Percentiles rank a stretch among this genome's conserved stretches.
phyloP scores from a whole-genome alignment of 2,888 invertebrate species.

The Amiota communis region DNA sequence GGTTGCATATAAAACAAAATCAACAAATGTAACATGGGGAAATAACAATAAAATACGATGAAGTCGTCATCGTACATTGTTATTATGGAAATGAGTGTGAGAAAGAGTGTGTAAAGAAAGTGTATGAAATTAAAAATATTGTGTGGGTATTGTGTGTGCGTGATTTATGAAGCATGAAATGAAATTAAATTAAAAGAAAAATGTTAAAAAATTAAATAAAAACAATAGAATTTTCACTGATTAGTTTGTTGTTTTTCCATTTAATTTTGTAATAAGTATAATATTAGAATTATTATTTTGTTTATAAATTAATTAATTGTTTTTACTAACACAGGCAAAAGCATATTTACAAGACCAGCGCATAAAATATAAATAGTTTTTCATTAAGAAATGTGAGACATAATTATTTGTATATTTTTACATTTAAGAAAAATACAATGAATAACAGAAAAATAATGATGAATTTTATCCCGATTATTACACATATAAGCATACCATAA shows the following conservation, averaged over 20 bases:
- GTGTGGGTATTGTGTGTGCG: constrained; percentile 30
- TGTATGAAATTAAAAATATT: not conserved
- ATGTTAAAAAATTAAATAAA: not conserved
- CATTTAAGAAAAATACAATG: too few relatives aligned
- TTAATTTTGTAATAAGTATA: constrained; percentile 34
- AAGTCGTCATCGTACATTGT: not conserved
- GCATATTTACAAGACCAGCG: too few relatives aligned
- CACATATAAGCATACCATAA: too few relatives aligned
- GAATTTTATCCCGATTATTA: too few relatives aligned
- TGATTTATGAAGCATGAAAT: constrained; percentile 38
- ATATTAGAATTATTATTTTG: too few relatives aligned
- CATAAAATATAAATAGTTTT: too few relatives aligned
- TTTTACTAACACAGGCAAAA: too few relatives aligned
- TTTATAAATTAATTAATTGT: too few relatives aligned
- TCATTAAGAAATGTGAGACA: too few relatives aligned
- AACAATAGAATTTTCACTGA: constrained; percentile 4
- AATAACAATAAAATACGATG: constrained; percentile 30
- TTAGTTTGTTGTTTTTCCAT: constrained; percentile 58
- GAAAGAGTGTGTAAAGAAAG: constrained; percentile 30
- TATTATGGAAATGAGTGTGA: constrained; percentile 27
- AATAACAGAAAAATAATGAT: too few relatives aligned
- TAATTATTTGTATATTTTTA: too few relatives aligned
- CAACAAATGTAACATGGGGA: constrained; percentile 23
- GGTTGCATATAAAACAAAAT: constrained; percentile 67
- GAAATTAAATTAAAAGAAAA: not conserved